These are phyloP conservation scores for Cyprinodon diabolis DNA, from an alignment of 2,797 vertebrate genomes.

Conservation along the genomic window DNA sequence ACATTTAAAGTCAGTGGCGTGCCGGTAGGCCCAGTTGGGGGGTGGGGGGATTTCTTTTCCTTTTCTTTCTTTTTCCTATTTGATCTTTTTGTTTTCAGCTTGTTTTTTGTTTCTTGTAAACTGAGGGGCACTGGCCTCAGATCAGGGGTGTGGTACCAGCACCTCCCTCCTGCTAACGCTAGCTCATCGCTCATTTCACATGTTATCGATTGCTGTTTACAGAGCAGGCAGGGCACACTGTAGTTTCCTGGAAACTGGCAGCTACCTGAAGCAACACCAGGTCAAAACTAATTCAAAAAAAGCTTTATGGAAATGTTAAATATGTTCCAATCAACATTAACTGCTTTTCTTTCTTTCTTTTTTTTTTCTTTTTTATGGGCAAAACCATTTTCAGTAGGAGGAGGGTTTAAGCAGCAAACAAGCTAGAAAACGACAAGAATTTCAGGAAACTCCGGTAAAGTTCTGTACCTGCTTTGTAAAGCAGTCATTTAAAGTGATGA, in stretches of 20 bases:
- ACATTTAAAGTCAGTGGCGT: constrained; percentile 70
- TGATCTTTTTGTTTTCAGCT: constrained; percentile 76
- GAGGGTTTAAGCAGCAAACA: constrained; percentile 36
- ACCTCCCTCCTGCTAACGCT: constrained; percentile 65
- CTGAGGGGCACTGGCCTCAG: constrained; percentile 68
- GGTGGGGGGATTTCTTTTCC: constrained; percentile 73
- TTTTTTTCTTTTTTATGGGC: constrained; percentile 18
- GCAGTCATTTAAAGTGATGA: constrained; percentile 34
- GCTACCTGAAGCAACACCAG: constrained; percentile 66
- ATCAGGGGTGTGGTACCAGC: constrained; percentile 72
- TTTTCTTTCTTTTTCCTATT: constrained; percentile 60
- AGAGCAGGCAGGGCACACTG: constrained; percentile 43
- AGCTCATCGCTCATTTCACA: constrained; percentile 65
- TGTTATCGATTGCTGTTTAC: constrained; percentile 29
- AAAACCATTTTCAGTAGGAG: neutral
- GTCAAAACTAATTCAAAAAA: constrained; percentile 32
- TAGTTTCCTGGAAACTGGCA: constrained; percentile 61
- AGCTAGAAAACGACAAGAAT: constrained; percentile 38
- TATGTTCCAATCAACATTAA: neutral
- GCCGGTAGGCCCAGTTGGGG: constrained; percentile 76
- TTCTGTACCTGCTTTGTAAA: constrained; percentile 55
- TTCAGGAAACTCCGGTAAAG: constrained; percentile 48
- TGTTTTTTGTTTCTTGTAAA: constrained; percentile 76
- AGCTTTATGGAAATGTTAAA: neutral
- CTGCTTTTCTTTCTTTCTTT: neutral